Evolutionary conservation across 1,140 invertebrate genomes (phyloP), one percentile per base, ranked within the genome.

Genomic region (Octopus sinensis): DNA sequence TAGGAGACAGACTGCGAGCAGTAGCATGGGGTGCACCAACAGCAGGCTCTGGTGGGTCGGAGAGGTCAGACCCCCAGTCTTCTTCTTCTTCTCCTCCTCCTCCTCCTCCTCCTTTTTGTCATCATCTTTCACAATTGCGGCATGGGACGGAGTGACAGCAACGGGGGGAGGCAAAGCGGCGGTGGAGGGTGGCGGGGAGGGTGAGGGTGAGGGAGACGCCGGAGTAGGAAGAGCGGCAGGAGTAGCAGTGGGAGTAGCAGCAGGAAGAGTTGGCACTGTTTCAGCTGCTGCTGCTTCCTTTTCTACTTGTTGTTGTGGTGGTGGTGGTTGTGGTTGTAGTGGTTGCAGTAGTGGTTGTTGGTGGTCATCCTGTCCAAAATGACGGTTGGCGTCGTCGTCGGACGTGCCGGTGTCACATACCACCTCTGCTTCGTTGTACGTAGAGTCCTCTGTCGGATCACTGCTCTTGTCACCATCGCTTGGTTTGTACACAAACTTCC

Each of bases 401-500:
- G 30, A 43, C 1, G 3, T 43, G 30, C 30, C 30, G 3, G 30
- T 43, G 30, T 43, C 30, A 75, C 43, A n/a, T 76, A 73, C 77
- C 53, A 81, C 80, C 53, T 77, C 71, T 6, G 53, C 5, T 77
- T 13, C 10, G 9, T 56, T 17, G 5, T 30, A 73, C 0, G 76
- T 76, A 6, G 13, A 4, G 5, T 17, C 10, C 30, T 79, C 81
- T 23, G n/a, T 23, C 75, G 53, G 17, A n/a, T 76, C 13, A 73
- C 75, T 53, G 82, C 81, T 4, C 62, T 68, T 68, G 62, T 12
- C 62, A 1, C 2, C 62, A 1, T n/a, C 12, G 4, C n/a, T 43
- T 43, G 13, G 43, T 80, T 86, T 82, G 84, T 92, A 92, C 6
- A 86, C 84, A 86, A 94, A 94, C 75, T 87, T 84, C n/a, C 93